phyloP scores from a whole-genome alignment of 2,113 vertebrate genomes.

The Cottus gobio region DNA sequence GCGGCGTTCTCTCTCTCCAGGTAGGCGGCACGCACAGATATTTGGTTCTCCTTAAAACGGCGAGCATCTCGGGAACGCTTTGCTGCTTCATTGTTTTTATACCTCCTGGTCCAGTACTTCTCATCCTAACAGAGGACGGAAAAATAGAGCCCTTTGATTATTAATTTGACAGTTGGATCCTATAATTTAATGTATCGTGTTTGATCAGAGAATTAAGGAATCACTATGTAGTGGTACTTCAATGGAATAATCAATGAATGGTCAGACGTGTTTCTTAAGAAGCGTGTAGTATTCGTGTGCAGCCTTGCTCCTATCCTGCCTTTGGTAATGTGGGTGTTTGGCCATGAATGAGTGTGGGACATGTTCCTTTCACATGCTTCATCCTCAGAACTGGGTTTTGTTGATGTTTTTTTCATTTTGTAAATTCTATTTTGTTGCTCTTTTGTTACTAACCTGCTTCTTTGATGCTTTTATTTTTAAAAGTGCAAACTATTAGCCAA shows the following conservation, averaged over 20 bases:
- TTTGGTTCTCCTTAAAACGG: slow-evolving; percentile 95
- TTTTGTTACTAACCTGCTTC: neutral
- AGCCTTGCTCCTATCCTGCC: slow-evolving; percentile 12
- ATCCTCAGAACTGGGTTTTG: slow-evolving; percentile 15
- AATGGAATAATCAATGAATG: slow-evolving; percentile 32
- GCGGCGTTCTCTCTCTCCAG: slow-evolving; percentile 93
- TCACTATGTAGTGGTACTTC: neutral
- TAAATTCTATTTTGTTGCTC: neutral
- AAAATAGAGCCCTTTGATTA: neutral
- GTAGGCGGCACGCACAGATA: slow-evolving; percentile 91
- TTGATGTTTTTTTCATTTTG: neutral
- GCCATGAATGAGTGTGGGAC: slow-evolving; percentile 45
- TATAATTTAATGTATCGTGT: neutral
- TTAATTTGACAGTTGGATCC: neutral
- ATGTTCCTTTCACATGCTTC: slow-evolving; percentile 27
- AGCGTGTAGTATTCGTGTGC: neutral
- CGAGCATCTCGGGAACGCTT: slow-evolving; percentile 94
- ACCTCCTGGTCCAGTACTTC: slow-evolving; percentile 92
- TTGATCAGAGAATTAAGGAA: neutral
- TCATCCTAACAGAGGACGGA: slow-evolving; percentile 84
- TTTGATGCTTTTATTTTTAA: neutral
- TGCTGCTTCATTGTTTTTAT: slow-evolving; percentile 94
- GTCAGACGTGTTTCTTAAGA: slow-evolving; percentile 15
- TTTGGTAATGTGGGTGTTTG: slow-evolving; percentile 48
- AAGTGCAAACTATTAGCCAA: neutral